A percentile compares a stretch with the other conserved stretches of the same genome.
Evolutionary conservation across 1,140 invertebrate species (phyloP).

Genomic region (Scaptomyza pallida): DNA sequence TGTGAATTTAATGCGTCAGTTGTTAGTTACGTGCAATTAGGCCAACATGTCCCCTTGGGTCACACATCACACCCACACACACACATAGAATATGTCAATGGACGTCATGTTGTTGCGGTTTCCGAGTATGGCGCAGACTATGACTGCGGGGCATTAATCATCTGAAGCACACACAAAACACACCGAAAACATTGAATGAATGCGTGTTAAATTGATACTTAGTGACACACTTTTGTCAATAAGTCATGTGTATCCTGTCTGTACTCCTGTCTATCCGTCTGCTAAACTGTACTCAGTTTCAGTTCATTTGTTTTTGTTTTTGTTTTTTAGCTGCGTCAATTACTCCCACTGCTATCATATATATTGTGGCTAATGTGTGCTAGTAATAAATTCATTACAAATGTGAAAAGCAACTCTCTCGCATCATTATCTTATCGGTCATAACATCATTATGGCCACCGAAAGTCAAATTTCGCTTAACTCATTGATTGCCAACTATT

Average conservation of each 20-base stretch:
- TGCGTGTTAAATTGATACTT: slow-evolving; percentile 71
- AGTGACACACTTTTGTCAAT: slow-evolving; percentile 65
- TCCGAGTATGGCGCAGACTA: background rate
- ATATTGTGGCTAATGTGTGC: slow-evolving; percentile 44
- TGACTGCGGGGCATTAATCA: slow-evolving; percentile 68
- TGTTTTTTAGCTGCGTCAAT: slow-evolving; percentile 9
- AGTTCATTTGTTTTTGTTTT: no score
- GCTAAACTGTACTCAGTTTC: background rate
- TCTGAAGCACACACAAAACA: slow-evolving; percentile 26
- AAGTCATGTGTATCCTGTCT: slow-evolving; percentile 13
- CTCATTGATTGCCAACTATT: slow-evolving; percentile 65
- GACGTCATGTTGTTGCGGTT: slow-evolving; percentile 14
- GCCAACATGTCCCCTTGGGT: slow-evolving; percentile 28
- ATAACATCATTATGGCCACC: slow-evolving; percentile 46
- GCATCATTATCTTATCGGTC: slow-evolving; percentile 69
- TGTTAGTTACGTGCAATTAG: slow-evolving; percentile 30
- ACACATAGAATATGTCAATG: slow-evolving; percentile 23
- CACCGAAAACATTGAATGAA: slow-evolving; percentile 45
- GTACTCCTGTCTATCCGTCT: slow-evolving; percentile 12
- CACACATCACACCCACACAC: slow-evolving; percentile 25
- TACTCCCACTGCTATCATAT: slow-evolving; percentile 28
- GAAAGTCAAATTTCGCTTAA: slow-evolving; percentile 43
- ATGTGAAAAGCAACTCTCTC: slow-evolving; percentile 25
- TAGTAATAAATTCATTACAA: slow-evolving; percentile 64
- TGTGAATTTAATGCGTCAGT: slow-evolving; percentile 27